Conservation (phyloP, 2,113 vertebrate species). For the Sebastes fasciatus region DNA sequence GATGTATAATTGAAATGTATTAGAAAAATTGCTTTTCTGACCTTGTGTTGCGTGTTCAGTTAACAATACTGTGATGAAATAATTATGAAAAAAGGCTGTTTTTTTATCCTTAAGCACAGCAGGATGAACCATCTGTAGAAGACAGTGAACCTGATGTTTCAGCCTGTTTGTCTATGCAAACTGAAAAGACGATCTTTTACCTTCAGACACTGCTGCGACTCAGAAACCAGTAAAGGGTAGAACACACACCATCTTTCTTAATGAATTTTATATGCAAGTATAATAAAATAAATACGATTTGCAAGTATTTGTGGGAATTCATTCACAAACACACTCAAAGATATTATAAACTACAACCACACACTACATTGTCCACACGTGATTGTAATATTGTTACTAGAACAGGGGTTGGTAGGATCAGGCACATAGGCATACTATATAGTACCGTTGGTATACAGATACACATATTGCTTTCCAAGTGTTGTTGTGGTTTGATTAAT, state of each 20-base stretch:
- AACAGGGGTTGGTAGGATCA: not conserved
- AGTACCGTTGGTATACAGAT: not conserved
- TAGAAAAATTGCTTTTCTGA: slow-evolving; percentile 41
- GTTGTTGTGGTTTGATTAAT: not conserved
- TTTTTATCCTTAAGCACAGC: slow-evolving; percentile 5
- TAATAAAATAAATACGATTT: not conserved
- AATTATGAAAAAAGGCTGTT: slow-evolving; percentile 39
- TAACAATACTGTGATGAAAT: slow-evolving; percentile 49
- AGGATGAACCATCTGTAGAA: slow-evolving; percentile 15
- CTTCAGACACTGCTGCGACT: slow-evolving; percentile 12
- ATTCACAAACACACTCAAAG: not conserved
- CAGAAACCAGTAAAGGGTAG: not conserved
- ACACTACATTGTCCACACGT: too few species aligned
- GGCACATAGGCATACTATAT: not conserved
- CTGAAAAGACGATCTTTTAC: not conserved
- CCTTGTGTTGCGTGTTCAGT: slow-evolving; percentile 37
- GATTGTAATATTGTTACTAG: not conserved
- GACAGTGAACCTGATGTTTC: slow-evolving; percentile 10
- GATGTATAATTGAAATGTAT: slow-evolving; percentile 67
- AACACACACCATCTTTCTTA: not conserved
- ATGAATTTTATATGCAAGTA: not conserved
- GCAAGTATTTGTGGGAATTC: not conserved
- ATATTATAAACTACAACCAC: not conserved
- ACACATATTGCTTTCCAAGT: too few species aligned
- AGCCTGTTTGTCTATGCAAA: not conserved